A percentile compares a stretch with the other conserved stretches of the same genome.
These are phyloP conservation scores for Pocillopora verrucosa DNA, from an alignment of 64 coral and sea anemone genomes.

Conservation along the genomic window DNA sequence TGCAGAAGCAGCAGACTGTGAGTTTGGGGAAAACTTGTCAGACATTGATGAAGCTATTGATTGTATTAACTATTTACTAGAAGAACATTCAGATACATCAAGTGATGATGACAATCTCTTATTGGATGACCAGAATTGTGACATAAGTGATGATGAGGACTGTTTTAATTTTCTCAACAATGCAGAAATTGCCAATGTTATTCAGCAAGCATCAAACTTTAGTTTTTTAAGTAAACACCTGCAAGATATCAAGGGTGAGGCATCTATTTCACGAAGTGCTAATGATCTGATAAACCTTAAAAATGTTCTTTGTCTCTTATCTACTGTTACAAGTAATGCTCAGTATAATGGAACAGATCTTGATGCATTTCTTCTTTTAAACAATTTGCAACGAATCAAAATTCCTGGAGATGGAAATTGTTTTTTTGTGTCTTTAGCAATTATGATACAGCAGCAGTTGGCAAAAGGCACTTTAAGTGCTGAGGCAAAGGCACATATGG, in stretches of 20 bases:
- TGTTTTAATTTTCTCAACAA: slow-evolving; percentile 6
- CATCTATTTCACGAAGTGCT: neutral
- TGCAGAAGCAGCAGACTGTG: slow-evolving; percentile 21
- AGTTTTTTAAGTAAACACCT: slow-evolving; percentile 34
- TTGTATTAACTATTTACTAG: slow-evolving; percentile 55
- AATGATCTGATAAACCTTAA: slow-evolving; percentile 39
- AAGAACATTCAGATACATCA: slow-evolving; percentile 41
- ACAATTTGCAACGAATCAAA: slow-evolving; percentile 18
- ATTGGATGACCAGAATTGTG: neutral
- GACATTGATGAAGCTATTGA: slow-evolving; percentile 37
- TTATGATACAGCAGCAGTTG: slow-evolving; percentile 43
- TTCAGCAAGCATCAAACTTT: slow-evolving; percentile 52
- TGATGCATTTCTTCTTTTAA: slow-evolving; percentile 14
- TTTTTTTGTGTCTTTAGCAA: slow-evolving; percentile 44
- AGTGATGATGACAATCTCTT: slow-evolving; percentile 18
- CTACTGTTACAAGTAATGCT: neutral
- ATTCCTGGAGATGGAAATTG: slow-evolving; percentile 24
- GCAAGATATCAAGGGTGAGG: slow-evolving; percentile 32
- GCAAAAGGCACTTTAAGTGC: slow-evolving; percentile 27
- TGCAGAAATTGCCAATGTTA: slow-evolving; percentile 26
- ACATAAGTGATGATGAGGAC: slow-evolving; percentile 23
- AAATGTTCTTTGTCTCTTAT: slow-evolving; percentile 40
- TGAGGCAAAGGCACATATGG: slow-evolving; percentile 6
- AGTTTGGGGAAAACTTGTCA: slow-evolving; percentile 54
- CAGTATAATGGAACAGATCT: too few relatives aligned